Evolutionary conservation across 2,113 vertebrate genomes (phyloP), one percentile per base, ranked within the genome.

Genomic region (Gallinago jamesoni): DNA sequence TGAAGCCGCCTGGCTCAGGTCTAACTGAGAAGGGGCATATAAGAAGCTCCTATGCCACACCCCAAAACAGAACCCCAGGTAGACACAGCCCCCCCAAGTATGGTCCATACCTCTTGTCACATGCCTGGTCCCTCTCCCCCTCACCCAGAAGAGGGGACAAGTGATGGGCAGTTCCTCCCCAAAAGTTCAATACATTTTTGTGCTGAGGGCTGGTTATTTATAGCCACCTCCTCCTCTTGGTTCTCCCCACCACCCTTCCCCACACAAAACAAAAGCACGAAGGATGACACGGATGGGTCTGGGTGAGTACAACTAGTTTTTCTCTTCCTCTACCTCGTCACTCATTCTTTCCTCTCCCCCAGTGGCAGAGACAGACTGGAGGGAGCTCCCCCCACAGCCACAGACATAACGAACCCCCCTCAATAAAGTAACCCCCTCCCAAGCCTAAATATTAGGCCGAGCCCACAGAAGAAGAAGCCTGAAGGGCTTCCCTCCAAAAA

Each of bases 371-470:
- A 76, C 1, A 1, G 77, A 73, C 24, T 52, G 59, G 50, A 89
- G 69, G 84, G 59, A 91, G 35, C n/a, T 62, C 48, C 73, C 55
- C 33, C 22, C 43, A 60, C 74, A 90, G n/a, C 39, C 69, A 53
- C 55, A 67, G 31, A 76, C 91, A 82, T 52, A 84, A 93, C 9
- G 3, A 96, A 92, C 37, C 57, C 72, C 81, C 86, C 64, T 89
- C 67, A 83, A 88, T 53, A 92, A 96, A 93, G 53, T 82, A 94
- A 82, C 59, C 76, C 45, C 9, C 1, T 72, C 55, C 25, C 77
- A 73, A 86, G 87, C 97, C 97, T 97, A 97, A 97, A 97, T 97
- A 97, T 97, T 96, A 97, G 96, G 87, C 91, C 87, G 37, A 90
- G 55, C 48, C 76, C 76, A 84, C 84, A 91, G 47, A 94, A 96